These are phyloP conservation scores for Notarius quadriscutis DNA, from an alignment of 2,113 vertebrate species.

Conservation along the genomic window DNA sequence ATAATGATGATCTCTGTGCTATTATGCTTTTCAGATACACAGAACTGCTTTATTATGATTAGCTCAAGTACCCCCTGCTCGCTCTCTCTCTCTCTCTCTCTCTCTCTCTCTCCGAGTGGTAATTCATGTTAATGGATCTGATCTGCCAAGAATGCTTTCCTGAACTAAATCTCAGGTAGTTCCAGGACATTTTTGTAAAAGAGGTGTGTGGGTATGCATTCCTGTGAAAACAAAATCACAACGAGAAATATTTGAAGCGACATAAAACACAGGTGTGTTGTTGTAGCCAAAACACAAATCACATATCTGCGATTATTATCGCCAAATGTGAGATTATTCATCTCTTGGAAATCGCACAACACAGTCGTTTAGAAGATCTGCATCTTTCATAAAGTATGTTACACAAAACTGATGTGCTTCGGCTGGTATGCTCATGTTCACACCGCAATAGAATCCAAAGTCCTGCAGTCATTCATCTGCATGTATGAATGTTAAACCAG, in stretches of 20 bases:
- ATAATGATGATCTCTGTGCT: conserved; percentile 25
- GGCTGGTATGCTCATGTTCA: background rate
- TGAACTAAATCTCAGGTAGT: conserved; percentile 1
- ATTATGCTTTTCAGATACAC: conserved; percentile 14
- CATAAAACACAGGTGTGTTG: background rate
- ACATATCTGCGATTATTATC: background rate
- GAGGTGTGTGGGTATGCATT: background rate
- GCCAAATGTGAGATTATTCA: background rate
- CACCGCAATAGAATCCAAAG: background rate
- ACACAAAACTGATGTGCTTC: background rate
- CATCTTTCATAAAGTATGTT: background rate
- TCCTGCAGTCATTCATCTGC: background rate
- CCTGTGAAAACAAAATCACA: background rate
- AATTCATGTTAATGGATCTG: conserved; percentile 29
- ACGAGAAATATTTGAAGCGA: background rate
- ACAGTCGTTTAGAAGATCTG: background rate
- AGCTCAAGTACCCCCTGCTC: background rate
- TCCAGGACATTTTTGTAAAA: background rate
- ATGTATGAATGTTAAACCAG: background rate
- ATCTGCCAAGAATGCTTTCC: background rate
- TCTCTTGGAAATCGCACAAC: background rate
- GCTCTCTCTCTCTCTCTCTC: background rate
- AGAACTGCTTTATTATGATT: conserved; percentile 26
- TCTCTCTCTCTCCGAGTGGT: background rate
- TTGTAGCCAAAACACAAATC: background rate